Percentiles rank a stretch among this genome's conserved stretches.
phyloP scores from a whole-genome alignment of 23 tunicate genomes.

The Trididemnum clinides region DNA sequence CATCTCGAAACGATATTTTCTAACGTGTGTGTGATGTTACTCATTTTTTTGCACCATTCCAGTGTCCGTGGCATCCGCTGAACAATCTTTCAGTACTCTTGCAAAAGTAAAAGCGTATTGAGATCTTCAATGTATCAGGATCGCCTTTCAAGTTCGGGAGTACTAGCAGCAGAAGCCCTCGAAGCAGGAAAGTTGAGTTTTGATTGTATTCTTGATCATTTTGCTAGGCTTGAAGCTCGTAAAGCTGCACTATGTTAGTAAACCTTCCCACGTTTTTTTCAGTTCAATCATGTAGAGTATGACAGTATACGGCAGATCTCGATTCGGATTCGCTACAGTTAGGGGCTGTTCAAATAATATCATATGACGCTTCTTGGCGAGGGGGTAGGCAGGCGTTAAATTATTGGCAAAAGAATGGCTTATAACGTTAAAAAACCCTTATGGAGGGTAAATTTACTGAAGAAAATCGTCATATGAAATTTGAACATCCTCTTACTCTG shows the following conservation, averaged over 20 bases:
- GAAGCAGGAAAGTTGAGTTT: not conserved
- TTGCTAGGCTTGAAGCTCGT: not conserved
- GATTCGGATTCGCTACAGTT: too few species aligned
- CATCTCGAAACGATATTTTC: not conserved
- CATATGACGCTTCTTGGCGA: too few species aligned
- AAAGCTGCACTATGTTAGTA: not conserved
- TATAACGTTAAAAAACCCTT: too few species aligned
- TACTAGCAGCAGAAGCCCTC: not conserved
- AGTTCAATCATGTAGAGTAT: too few species aligned
- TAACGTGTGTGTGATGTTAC: not conserved
- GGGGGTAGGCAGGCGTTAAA: too few species aligned
- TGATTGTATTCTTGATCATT: not conserved
- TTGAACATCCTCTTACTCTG: too few species aligned
- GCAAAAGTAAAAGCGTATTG: not conserved
- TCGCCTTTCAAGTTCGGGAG: not conserved
- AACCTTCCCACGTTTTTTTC: too few species aligned
- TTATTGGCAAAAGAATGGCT: too few species aligned
- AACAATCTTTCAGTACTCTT: not conserved
- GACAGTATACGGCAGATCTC: too few species aligned
- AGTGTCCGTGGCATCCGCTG: not conserved
- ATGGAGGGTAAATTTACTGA: too few species aligned
- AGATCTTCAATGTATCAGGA: not conserved
- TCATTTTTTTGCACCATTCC: not conserved
- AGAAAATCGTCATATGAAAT: too few species aligned
- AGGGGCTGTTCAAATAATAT: too few species aligned